Evolutionary conservation across 2,888 invertebrate species (phyloP), one percentile per base, ranked within the genome.

Genomic region (Bugulina stolonifera): DNA sequence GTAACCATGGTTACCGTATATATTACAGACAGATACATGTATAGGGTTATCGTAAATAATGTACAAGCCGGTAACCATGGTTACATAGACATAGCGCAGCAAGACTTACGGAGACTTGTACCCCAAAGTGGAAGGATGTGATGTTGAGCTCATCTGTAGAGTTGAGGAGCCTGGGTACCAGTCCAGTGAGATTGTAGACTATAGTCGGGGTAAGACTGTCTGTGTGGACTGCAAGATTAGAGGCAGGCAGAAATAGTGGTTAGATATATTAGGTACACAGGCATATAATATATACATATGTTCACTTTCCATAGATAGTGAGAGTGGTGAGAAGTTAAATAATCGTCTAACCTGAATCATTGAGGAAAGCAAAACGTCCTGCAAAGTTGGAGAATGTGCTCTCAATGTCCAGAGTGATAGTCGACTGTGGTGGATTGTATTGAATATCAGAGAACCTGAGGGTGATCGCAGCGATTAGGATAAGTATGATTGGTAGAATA

Each of bases 381-480:
- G 25, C 64, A 32, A 64, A 64, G 64, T 27, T 27, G 22, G 25
- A 14, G 34, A 64, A 64, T 2, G 27, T 27, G 27, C n/a, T 64
- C 29, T 3, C 10, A 32, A 27, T 18, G 27, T 14, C 32, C 29
- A 64, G 34, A 10, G 25, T 27, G 18, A 64, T 64, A 32, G 34
- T 64, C 10, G 64, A 64, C 25, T 25, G 29, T 3, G 64, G 64
- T 14, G 64, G 64, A 32, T 64, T 64, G 64, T 64, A 64, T n/a
- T 64, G 32, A 14, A 64, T 64, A n/a, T 25, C 27, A n/a, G 29
- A 22, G 14, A 27, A 64, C 32, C 5, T 34, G 34, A 64, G 32
- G 10, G 27, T 27, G 14, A 64, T 10, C 14, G 5, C 32, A 32
- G 5, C n/a, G 22, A 64, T 64, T n/a, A 64, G 64, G 22, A 64